Percentiles rank a stretch among this genome's conserved stretches.
These are phyloP conservation scores for Anastatus disparis DNA, from an alignment of 1,140 invertebrate species.

Conservation along the genomic window DNA sequence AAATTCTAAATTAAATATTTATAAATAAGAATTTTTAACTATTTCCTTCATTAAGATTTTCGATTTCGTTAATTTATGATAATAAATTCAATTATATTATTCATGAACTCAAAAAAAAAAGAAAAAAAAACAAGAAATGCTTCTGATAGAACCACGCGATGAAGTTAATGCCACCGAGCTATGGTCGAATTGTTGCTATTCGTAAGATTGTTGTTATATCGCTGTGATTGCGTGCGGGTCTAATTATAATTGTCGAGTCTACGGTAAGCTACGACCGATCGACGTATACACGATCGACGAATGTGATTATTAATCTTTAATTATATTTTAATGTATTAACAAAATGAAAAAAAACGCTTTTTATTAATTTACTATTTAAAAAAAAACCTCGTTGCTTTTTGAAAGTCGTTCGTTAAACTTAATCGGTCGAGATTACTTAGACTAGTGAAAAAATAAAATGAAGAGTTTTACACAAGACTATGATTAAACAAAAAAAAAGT, in stretches of 20 bases:
- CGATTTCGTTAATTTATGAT: too few relatives aligned
- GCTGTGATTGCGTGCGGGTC: slow-evolving; percentile 54
- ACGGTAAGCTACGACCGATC: slow-evolving; percentile 2
- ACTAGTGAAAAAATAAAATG: slow-evolving; percentile 13
- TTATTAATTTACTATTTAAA: too few relatives aligned
- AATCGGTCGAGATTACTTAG: slow-evolving; percentile 19
- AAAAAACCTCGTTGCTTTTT: too few relatives aligned
- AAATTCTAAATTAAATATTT: too few relatives aligned
- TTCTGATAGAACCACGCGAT: too few relatives aligned
- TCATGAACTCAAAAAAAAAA: too few relatives aligned
- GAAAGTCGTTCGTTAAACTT: slow-evolving; percentile 36
- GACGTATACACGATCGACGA: neutral
- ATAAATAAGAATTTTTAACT: too few relatives aligned
- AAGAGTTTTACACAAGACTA: slow-evolving; percentile 30
- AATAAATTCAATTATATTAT: too few relatives aligned
- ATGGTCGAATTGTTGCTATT: slow-evolving; percentile 66
- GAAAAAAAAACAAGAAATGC: too few relatives aligned
- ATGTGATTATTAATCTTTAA: neutral
- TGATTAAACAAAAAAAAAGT: slow-evolving; percentile 17
- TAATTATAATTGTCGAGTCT: slow-evolving; percentile 31
- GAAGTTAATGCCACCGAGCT: slow-evolving; percentile 57
- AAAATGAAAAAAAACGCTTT: too few relatives aligned
- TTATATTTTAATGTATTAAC: neutral
- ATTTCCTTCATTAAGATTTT: too few relatives aligned
- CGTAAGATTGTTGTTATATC: slow-evolving; percentile 67